These are phyloP conservation scores for Lathamus discolor DNA, from an alignment of 2,113 vertebrate species.

Conservation along the genomic window DNA sequence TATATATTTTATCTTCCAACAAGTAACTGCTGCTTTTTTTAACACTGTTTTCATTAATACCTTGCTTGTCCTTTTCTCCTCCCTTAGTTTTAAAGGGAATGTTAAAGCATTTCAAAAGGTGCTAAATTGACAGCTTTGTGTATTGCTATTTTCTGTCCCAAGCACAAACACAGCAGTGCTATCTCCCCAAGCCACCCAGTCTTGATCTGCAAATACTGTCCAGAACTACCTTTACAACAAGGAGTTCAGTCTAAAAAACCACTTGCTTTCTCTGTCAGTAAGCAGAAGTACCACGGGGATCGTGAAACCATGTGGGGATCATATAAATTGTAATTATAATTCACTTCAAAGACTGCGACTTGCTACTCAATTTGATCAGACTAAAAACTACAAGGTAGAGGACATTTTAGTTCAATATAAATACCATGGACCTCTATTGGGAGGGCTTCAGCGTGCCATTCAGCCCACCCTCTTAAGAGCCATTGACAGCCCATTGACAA, in stretches of 20 bases:
- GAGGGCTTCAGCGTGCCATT: not conserved
- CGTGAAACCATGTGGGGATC: not conserved
- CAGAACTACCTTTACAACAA: not conserved
- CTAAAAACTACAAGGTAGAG: not conserved
- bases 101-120: not conserved
- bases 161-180: not conserved
- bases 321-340: not conserved
- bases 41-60: not conserved
- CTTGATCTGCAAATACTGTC: not conserved
- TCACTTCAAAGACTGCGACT: not conserved
- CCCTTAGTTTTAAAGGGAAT: not conserved
- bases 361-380: not conserved
- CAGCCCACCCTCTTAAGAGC: not conserved
- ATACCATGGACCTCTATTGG: not conserved
- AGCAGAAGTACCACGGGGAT: not conserved
- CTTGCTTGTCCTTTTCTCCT: not conserved
- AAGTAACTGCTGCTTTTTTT: conserved; percentile 6
- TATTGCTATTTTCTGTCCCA: not conserved
- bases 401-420: not conserved
- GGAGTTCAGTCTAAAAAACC: not conserved
- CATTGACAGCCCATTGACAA: not conserved
- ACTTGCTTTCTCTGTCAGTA: not conserved
- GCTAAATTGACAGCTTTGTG: not conserved
- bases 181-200: not conserved
- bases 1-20: conserved; percentile 24